Percentiles rank a stretch among this genome's conserved stretches.
These are phyloP conservation scores for Pollicipes pollicipes DNA, from an alignment of 1,140 invertebrate genomes.

Conservation along the genomic window DNA sequence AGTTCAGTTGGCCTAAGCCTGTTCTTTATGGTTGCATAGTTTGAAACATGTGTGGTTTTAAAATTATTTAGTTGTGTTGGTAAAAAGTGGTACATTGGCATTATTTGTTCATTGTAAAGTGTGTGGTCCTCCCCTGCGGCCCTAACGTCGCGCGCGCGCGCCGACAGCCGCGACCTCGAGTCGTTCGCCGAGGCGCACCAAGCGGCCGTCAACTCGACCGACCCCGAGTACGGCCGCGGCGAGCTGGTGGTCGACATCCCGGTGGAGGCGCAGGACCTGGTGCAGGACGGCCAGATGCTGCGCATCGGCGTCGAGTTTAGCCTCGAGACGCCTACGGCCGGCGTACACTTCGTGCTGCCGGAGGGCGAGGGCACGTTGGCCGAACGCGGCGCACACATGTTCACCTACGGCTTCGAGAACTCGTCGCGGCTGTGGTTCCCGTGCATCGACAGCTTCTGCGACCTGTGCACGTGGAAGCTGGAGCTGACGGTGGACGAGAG, in stretches of 20 bases:
- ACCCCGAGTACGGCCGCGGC: constrained; percentile 58
- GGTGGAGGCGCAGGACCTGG: constrained; percentile 54
- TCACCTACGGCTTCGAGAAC: constrained; percentile 79
- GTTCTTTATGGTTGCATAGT: background rate
- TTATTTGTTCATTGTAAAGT: too few species aligned
- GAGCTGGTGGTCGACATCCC: constrained; percentile 77
- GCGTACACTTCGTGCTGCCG: constrained; percentile 89
- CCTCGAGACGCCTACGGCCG: constrained; percentile 75
- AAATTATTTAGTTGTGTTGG: too few species aligned
- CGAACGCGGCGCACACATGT: constrained; percentile 82
- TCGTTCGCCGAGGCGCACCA: constrained; percentile 60
- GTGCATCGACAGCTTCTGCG: constrained; percentile 86
- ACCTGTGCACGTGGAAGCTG: constrained; percentile 93
- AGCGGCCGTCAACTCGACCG: constrained; percentile 58
- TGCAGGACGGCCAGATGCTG: constrained; percentile 60
- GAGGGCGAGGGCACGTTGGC: constrained; percentile 50
- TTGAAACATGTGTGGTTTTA: too few species aligned
- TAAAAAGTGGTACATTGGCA: too few species aligned
- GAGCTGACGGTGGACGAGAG: constrained; percentile 90
- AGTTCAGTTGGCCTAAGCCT: constrained; percentile 35
- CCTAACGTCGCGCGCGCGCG: too few species aligned
- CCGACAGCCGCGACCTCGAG: constrained; percentile 56
- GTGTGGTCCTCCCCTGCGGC: too few species aligned
- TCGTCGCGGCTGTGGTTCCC: constrained; percentile 92
- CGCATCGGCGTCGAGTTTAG: constrained; percentile 85